Evolutionary conservation across 1,140 invertebrate genomes (phyloP), one percentile per base, ranked within the genome.

Genomic region (Microplitis demolitor): DNA sequence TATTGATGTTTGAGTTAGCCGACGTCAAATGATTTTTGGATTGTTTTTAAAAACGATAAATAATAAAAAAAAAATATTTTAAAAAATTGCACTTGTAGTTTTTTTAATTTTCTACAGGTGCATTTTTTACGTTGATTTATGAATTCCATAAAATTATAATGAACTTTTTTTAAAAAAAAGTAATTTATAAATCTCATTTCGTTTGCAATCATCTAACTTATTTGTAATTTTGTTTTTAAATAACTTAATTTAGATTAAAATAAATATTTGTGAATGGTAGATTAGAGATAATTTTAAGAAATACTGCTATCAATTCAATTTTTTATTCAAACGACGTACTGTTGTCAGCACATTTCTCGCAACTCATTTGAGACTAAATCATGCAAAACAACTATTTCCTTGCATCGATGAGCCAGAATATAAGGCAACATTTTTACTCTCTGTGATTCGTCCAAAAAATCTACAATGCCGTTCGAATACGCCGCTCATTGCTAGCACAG

Each of bases 351-450:
- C 87, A 77, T 89, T 92, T 76, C 86, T 93, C 2, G 93, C 90
- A 0, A 94, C 95, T 1, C 92, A 96, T 79, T 88, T 98, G 70
- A 90, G 95, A 71, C 91, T 94, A 0, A 94, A 93, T 69, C 91
- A 95, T 82, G 96, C 96, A 0, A 88, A 95, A 31, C 90, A 90
- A 37, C 90, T 96, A 63, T 98, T 98, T 83, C 97, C 97, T 0
- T 97, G 96, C 81, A 97, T 97, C 84, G 96, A 98, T 83, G 95
- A 98, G 80, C 96, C 97, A 0, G 89, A 86, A 1, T 91, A 94
- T 74, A 98, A 98, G 87, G 90, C 91, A 0, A 90, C 90, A 2
- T 92, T 93, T 78, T 87, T 90, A 50, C 83, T 94, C 0, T 91
- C 88, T 14, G 88, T 95, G 1, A 88, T 90, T 0, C 88, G 91